These are phyloP conservation scores for Augochlora pura DNA, from an alignment of 1,140 invertebrate species.

Conservation along the genomic window DNA sequence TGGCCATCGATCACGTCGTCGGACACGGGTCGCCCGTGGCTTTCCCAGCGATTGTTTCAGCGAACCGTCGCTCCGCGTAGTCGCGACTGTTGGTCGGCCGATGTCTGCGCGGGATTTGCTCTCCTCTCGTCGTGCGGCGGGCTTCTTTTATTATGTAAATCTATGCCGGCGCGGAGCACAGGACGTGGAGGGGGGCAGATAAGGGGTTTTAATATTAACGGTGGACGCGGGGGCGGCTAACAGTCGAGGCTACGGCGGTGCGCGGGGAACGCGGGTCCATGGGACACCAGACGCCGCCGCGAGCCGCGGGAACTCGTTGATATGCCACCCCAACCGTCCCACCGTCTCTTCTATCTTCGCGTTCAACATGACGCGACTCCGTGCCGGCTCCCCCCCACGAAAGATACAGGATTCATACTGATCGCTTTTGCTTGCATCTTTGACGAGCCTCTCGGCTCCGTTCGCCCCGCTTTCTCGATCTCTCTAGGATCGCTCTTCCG, in stretches of 20 bases:
- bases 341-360: constrained; percentile 46
- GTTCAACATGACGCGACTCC: constrained; percentile 67
- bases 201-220: constrained; percentile 75
- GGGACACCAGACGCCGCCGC: constrained; percentile 52
- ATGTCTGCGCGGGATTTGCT: constrained; percentile 34
- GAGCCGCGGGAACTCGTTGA: constrained; percentile 64
- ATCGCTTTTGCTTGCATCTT: constrained; percentile 43
- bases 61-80: background rate
- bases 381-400: constrained; percentile 45
- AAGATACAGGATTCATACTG: constrained; percentile 63
- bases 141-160: constrained; percentile 76
- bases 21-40: background rate
- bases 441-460: background rate
- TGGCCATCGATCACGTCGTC: constrained; percentile 8
- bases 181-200: constrained; percentile 59
- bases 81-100: background rate
- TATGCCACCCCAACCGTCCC: constrained; percentile 61
- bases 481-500: background rate
- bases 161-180: constrained; percentile 59
- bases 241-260: background rate
- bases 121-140: constrained; percentile 62
- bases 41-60: constrained; percentile 27
- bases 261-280: constrained; percentile 18
- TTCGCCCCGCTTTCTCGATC: background rate
- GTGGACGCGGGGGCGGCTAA: constrained; percentile 48